Conservation (phyloP, 2,888 invertebrate genomes). For the Villa cingulata region DNA sequence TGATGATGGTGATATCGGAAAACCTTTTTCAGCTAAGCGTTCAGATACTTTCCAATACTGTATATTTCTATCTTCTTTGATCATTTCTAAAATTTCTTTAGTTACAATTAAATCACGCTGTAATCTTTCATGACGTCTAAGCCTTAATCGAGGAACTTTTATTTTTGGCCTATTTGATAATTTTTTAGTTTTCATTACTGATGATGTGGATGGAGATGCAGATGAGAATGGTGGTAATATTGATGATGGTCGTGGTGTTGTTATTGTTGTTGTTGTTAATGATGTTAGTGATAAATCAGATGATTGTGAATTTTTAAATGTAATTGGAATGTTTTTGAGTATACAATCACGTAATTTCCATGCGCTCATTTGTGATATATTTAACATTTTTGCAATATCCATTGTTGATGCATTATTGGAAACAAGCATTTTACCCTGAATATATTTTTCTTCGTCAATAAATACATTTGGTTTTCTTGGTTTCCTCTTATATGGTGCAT, state of each 20-base stretch:
- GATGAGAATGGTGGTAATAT: slow-evolving; percentile 9
- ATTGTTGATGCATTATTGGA: slow-evolving; percentile 32
- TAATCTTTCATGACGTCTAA: slow-evolving; percentile 31
- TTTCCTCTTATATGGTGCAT: too few relatives aligned
- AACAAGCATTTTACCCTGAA: slow-evolving; percentile 28
- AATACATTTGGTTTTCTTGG: slow-evolving; percentile 35
- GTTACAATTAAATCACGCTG: slow-evolving; percentile 31
- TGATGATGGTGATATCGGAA: slow-evolving; percentile 33
- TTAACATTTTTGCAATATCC: slow-evolving; percentile 33
- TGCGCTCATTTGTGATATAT: slow-evolving; percentile 35
- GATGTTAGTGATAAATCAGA: background rate
- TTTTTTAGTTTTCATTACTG: slow-evolving; percentile 2
- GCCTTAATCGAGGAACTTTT: slow-evolving; percentile 21
- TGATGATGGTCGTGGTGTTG: slow-evolving; percentile 15
- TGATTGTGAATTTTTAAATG: slow-evolving; percentile 21
- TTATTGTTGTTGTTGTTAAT: slow-evolving; percentile 14
- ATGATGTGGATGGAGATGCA: slow-evolving; percentile 12
- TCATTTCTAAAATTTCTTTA: slow-evolving; percentile 31
- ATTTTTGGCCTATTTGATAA: slow-evolving; percentile 10
- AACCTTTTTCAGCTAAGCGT: slow-evolving; percentile 32
- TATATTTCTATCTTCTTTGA: slow-evolving; percentile 33
- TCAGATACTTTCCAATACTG: slow-evolving; percentile 36
- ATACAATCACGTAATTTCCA: slow-evolving; percentile 35
- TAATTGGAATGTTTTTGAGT: slow-evolving; percentile 31
- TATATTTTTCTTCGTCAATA: slow-evolving; percentile 33